These are phyloP conservation scores for Limenitis camilla DNA, from an alignment of 2,888 invertebrate genomes.

Conservation along the genomic window DNA sequence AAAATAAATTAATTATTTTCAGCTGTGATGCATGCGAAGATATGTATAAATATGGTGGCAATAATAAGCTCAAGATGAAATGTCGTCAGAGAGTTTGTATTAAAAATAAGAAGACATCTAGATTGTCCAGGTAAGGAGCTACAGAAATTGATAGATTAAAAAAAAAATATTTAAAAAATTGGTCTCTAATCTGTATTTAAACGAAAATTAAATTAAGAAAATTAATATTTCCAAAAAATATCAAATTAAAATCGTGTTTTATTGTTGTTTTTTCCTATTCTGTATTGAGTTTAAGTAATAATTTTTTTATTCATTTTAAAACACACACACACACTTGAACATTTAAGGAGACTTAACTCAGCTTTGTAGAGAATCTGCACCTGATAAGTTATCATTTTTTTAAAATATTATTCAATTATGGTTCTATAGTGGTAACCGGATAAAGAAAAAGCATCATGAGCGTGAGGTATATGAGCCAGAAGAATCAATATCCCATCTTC, in stretches of 20 bases:
- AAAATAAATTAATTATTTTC: constrained; percentile 20
- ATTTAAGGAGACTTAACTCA: too few relatives aligned
- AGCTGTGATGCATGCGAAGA: constrained; percentile 71
- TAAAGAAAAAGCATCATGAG: constrained; percentile 65
- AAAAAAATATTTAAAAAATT: too few relatives aligned
- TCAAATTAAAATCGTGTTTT: too few relatives aligned
- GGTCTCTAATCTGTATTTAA: too few relatives aligned
- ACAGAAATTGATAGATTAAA: not conserved
- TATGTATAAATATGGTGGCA: constrained; percentile 71
- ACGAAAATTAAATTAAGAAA: too few relatives aligned
- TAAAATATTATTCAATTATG: not conserved
- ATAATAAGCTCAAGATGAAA: constrained; percentile 65
- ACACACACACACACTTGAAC: too few relatives aligned
- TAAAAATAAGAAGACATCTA: constrained; percentile 51
- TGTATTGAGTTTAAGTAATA: too few relatives aligned
- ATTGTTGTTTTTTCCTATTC: too few relatives aligned
- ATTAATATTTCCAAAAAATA: too few relatives aligned
- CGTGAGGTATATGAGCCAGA: constrained; percentile 56
- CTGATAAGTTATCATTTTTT: too few relatives aligned
- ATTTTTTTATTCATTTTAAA: too few relatives aligned
- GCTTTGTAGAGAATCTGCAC: too few relatives aligned
- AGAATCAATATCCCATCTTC: constrained; percentile 65
- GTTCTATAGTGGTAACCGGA: constrained; percentile 43
- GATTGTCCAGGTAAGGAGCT: constrained; percentile 53
- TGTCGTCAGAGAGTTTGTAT: constrained; percentile 70